Conservation (phyloP, 2,113 vertebrate species). For the Dendropsophus ebraccatus region DNA sequence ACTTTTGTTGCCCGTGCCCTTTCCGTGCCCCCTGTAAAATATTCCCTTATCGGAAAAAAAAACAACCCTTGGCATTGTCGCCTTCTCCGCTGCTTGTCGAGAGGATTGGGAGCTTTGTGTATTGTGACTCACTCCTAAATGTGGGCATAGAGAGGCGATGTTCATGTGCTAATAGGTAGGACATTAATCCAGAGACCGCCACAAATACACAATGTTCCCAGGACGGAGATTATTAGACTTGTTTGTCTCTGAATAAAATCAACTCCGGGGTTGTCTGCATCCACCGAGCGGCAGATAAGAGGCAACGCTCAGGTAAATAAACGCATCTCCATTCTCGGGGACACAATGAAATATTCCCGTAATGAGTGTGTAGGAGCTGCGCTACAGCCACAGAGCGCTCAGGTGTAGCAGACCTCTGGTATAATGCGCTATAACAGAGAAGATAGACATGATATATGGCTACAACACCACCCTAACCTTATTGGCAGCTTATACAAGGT, state of each 20-base stretch:
- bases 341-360: background rate
- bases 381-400: background rate
- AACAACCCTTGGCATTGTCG: background rate
- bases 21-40: background rate
- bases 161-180: slow-evolving; percentile 36
- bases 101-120: background rate
- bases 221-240: slow-evolving; percentile 31
- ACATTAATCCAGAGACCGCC: background rate
- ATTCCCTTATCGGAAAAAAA: background rate
- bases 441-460: no score
- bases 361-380: background rate
- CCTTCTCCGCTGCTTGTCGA: background rate
- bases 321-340: background rate
- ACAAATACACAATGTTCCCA: slow-evolving; percentile 43
- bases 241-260: slow-evolving; percentile 38
- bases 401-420: no score
- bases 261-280: background rate
- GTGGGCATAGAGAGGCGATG: background rate
- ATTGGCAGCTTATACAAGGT: no score
- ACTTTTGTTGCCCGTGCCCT: background rate
- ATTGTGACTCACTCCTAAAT: slow-evolving; percentile 10
- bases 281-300: background rate
- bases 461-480: no score
- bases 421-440: no score
- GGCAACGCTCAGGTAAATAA: background rate